Evolutionary conservation across 92 coral and sea anemone species (phyloP).

Genomic region (Bergia puertoricense): DNA sequence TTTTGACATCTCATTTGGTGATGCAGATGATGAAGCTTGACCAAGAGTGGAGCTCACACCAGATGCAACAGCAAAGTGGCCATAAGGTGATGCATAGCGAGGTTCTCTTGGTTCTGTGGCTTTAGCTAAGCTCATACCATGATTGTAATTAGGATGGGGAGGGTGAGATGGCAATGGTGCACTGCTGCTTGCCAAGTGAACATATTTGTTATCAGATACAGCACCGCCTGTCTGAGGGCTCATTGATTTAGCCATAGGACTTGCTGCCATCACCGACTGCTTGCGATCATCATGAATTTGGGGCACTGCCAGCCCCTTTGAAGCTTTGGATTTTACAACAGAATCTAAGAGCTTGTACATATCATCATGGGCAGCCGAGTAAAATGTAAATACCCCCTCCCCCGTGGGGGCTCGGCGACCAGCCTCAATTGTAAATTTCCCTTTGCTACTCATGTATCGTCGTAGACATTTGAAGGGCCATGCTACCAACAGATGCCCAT

Average conservation of each 20-base stretch:
- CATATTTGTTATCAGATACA: conserved; percentile 52
- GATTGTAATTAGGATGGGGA: conserved; percentile 66
- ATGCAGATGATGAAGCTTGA: conserved; percentile 14
- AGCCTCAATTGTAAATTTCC: conserved; percentile 90
- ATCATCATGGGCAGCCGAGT: conserved; percentile 88
- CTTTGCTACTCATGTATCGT: conserved; percentile 88
- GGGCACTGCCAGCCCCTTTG: conserved; percentile 38
- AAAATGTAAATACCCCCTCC: conserved; percentile 86
- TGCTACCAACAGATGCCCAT: conserved; percentile 87
- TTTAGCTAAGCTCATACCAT: conserved; percentile 38
- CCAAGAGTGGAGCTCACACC: conserved; percentile 39
- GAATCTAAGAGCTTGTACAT: conserved; percentile 88
- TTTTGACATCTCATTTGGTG: not conserved
- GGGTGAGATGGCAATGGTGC: conserved; percentile 53
- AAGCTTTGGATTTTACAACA: conserved; percentile 87
- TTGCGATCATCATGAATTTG: conserved; percentile 26
- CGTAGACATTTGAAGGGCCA: conserved; percentile 98
- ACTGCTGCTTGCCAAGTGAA: conserved; percentile 55
- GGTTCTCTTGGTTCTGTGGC: conserved; percentile 15
- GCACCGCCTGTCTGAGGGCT: not conserved
- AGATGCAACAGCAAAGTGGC: conserved; percentile 58
- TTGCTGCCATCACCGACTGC: conserved; percentile 47
- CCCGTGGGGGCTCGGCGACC: conserved; percentile 99
- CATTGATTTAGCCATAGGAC: not conserved
- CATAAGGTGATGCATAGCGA: conserved; percentile 82